Conservation (phyloP, 1,140 invertebrate genomes). For the Drosophila funebris region DNA sequence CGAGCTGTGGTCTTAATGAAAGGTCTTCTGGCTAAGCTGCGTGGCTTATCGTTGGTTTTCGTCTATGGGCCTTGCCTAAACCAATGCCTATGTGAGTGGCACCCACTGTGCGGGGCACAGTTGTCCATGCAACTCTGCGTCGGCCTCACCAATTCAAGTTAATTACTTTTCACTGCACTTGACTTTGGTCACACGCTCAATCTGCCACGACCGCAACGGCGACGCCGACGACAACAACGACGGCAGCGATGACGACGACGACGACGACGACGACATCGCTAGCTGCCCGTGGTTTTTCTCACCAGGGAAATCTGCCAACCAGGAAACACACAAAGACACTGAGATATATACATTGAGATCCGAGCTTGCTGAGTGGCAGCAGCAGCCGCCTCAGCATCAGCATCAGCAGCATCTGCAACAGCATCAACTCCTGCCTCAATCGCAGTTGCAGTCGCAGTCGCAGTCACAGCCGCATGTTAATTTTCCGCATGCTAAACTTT, state of each 20-base stretch:
- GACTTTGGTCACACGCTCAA: conserved; percentile 81
- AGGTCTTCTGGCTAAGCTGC: conserved; percentile 37
- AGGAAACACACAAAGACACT: conserved; percentile 57
- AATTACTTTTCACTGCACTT: conserved; percentile 82
- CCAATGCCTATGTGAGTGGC: conserved; percentile 27
- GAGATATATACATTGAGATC: conserved; percentile 41
- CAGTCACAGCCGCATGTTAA: conserved; percentile 68
- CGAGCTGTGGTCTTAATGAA: conserved; percentile 48
- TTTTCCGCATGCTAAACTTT: conserved; percentile 82
- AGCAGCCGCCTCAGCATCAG: conserved; percentile 32
- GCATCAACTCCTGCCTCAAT: neutral
- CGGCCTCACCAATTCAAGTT: conserved; percentile 70
- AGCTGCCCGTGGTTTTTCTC: conserved; percentile 75
- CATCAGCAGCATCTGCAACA: neutral
- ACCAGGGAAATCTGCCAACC: conserved; percentile 77
- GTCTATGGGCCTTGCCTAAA: neutral
- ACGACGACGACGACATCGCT: conserved; percentile 23
- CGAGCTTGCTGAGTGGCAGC: conserved; percentile 56
- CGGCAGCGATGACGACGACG: neutral
- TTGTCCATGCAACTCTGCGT: conserved; percentile 26
- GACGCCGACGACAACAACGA: neutral
- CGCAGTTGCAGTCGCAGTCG: conserved; percentile 31
- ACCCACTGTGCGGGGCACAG: conserved; percentile 60
- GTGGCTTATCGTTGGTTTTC: conserved; percentile 29
- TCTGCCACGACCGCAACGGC: conserved; percentile 31